phyloP scores from a whole-genome alignment of 92 coral and sea anemone genomes.

The Palythoa caribaeorum region DNA sequence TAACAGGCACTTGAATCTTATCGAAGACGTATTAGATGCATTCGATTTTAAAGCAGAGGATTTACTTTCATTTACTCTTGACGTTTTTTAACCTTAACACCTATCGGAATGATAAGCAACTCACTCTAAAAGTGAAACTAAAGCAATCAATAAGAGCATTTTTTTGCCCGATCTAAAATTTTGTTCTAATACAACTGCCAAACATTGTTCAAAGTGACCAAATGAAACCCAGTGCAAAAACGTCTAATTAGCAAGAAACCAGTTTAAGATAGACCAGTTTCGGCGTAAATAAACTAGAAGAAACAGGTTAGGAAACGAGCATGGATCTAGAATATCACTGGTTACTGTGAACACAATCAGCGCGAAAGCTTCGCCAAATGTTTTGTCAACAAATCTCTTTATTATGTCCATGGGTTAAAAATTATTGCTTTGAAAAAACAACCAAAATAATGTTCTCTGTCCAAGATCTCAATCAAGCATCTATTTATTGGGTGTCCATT shows the following conservation, averaged over 20 bases:
- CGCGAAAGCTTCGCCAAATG: neutral
- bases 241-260: constrained; percentile 19
- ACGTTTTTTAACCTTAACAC: constrained; percentile 16
- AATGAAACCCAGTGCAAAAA: constrained; percentile 12
- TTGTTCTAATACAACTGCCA: constrained; percentile 7
- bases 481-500: neutral
- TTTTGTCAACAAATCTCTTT: neutral
- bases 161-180: constrained; percentile 19
- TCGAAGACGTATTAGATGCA: too few relatives aligned
- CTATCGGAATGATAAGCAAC: constrained; percentile 20
- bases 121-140: constrained; percentile 20
- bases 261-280: constrained; percentile 18
- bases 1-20: too few relatives aligned
- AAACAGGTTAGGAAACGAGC: neutral
- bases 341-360: neutral
- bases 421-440: neutral
- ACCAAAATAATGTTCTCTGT: constrained; percentile 1
- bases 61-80: too few relatives aligned
- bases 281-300: constrained; percentile 18
- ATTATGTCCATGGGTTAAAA: constrained; percentile 2
- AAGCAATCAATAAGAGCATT: neutral
- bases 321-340: constrained; percentile 19
- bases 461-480: neutral
- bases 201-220: constrained; percentile 20
- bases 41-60: too few relatives aligned